Base-by-base conservation (phyloP, 2,888 invertebrate species). In the Microctonus aethiopoides region DNA sequence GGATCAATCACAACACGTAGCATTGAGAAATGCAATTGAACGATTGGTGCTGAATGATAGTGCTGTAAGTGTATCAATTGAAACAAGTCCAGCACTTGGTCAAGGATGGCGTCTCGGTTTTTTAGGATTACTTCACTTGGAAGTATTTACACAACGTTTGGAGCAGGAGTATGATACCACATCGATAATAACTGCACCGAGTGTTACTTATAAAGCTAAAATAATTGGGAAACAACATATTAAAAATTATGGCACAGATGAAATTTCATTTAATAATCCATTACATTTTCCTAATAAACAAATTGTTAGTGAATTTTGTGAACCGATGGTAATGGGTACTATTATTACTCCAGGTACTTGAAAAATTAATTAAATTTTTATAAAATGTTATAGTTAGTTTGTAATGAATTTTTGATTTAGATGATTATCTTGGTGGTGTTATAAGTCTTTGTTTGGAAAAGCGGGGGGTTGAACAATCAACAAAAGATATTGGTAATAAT, bases 31-130 rank as follows among this genome's bases (percentile, higher is more conserved):
- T 80, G 95, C 99, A 11, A 93, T 99, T 66, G 96, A 96, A 73
- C 96, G 96, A 87, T 89, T 99, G 57, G 90, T 92, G n/a, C 88
- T 99, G 51, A 99, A 98, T 87, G 99, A 99, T 87, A 94, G 95
- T 6, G 97, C 95, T 71, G 98, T 99, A 4, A 90, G 92, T n/a
- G 89, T 96, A 4, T 89, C 89, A 46, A 85, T 91, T 16, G 98
- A 98, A 87, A 91, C 93, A 5, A 96, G 95, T 87, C 92, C 95
- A 70, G 96, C 96, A 1, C 87, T 96, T 68, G 96, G 96, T 2
- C 93, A 94, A 83, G 96, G 96, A 26, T 96, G 95, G 95, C 90
- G 96, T 54, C 87, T 96, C 29, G 96, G 96, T 1, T 96, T 96
- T 84, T 87, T 96, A 13, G 96, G 96, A 0, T 87, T 96, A 4